Percentiles rank a stretch among this genome's conserved stretches.
Evolutionary conservation across 2,797 vertebrate species (phyloP).

Genomic region (Gephyroberyx darwinii): DNA sequence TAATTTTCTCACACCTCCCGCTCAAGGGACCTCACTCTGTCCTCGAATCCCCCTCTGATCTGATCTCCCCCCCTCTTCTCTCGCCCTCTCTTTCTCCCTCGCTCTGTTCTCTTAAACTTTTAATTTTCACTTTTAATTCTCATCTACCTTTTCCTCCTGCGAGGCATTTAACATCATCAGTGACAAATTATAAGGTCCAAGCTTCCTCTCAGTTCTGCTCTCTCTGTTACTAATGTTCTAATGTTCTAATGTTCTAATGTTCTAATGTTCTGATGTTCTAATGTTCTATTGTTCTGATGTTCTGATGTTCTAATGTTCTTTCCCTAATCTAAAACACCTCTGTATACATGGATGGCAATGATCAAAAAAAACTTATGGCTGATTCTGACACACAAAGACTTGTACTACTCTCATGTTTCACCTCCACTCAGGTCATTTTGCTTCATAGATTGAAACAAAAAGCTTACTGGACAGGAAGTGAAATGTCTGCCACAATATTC

Average conservation of each 20-base stretch:
- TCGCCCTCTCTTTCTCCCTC: neutral
- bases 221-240: neutral
- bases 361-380: neutral
- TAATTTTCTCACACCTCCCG: constrained; percentile 51
- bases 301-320: no score
- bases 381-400: neutral
- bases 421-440: neutral
- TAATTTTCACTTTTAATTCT: constrained; percentile 60
- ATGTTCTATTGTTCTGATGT: no score
- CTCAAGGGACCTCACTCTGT: constrained; percentile 40
- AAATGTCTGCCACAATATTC: no score
- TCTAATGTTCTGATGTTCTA: no score
- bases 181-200: constrained; percentile 38
- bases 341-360: no score
- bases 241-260: no score
- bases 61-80: constrained; percentile 5
- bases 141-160: constrained; percentile 33
- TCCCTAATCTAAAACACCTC: constrained; percentile 1
- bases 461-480: neutral
- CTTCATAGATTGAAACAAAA: neutral
- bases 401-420: neutral
- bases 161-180: constrained; percentile 33
- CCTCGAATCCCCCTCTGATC: constrained; percentile 50
- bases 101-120: constrained; percentile 54
- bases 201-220: neutral